phyloP scores from a whole-genome alignment of 2,888 invertebrate genomes.

The Periphyllus acericola region DNA sequence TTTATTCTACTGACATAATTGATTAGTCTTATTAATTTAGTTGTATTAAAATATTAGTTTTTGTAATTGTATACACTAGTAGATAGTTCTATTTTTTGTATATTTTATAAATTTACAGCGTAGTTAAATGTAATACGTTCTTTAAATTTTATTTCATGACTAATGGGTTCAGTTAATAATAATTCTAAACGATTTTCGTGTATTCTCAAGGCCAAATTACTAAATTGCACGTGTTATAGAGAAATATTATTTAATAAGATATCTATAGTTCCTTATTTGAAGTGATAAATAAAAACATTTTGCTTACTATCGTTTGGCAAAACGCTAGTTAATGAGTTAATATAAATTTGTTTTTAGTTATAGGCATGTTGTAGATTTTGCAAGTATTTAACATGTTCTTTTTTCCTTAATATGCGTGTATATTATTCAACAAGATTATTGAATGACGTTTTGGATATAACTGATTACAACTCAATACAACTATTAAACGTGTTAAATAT shows the following conservation, averaged over 20 bases:
- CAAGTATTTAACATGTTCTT: conserved; percentile 29
- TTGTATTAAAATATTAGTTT: background rate
- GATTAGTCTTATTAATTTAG: background rate
- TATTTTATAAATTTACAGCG: background rate
- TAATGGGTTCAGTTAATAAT: background rate
- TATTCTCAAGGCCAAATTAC: conserved; percentile 53
- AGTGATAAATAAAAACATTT: conserved; percentile 42
- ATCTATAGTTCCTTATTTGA: conserved; percentile 9
- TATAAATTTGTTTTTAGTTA: conserved; percentile 47
- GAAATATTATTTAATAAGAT: conserved; percentile 39
- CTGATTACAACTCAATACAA: conserved; percentile 42
- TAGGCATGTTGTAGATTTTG: conserved; percentile 6
- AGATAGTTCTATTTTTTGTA: background rate
- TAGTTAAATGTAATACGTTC: background rate
- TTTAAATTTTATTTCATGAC: background rate
- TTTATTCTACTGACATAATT: background rate
- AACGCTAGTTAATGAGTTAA: conserved; percentile 32
- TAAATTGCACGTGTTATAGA: conserved; percentile 45
- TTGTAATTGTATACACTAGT: background rate
- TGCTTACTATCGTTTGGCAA: conserved; percentile 33
- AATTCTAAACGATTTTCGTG: conserved; percentile 35
- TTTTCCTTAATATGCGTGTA: conserved; percentile 40
- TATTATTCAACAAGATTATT: conserved; percentile 55
- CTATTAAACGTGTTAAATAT: background rate
- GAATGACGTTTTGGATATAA: conserved; percentile 50